These are phyloP conservation scores for Tapirus terrestris DNA, from an alignment of 2,113 vertebrate genomes.

Conservation along the genomic window DNA sequence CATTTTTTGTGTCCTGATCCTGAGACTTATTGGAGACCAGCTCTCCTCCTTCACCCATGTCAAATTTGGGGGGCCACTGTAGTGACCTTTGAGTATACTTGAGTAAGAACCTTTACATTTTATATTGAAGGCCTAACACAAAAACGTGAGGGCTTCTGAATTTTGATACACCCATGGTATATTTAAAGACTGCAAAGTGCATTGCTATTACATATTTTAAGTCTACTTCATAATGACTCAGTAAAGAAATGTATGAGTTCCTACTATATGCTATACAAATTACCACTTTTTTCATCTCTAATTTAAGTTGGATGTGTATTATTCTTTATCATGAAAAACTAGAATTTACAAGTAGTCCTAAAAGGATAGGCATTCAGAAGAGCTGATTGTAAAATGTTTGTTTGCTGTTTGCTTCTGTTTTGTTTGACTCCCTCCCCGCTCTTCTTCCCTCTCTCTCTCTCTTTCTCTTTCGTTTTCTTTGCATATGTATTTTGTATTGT, in stretches of 20 bases:
- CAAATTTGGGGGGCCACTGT: neutral
- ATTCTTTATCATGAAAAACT: neutral
- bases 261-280: neutral
- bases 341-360: neutral
- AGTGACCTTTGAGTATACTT: conserved; percentile 17
- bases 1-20: neutral
- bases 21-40: neutral
- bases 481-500: neutral
- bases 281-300: neutral
- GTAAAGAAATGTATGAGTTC: neutral
- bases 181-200: neutral
- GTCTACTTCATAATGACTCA: neutral
- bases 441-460: neutral
- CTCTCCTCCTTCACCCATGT: neutral
- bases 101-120: neutral
- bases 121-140: neutral
- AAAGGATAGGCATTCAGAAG: neutral
- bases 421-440: neutral
- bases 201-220: neutral
- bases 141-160: neutral
- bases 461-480: neutral
- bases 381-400: neutral
- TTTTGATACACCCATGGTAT: neutral
- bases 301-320: neutral
- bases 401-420: neutral